These are phyloP conservation scores for Lymantria dispar DNA, from an alignment of 2,888 invertebrate genomes.

Conservation along the genomic window DNA sequence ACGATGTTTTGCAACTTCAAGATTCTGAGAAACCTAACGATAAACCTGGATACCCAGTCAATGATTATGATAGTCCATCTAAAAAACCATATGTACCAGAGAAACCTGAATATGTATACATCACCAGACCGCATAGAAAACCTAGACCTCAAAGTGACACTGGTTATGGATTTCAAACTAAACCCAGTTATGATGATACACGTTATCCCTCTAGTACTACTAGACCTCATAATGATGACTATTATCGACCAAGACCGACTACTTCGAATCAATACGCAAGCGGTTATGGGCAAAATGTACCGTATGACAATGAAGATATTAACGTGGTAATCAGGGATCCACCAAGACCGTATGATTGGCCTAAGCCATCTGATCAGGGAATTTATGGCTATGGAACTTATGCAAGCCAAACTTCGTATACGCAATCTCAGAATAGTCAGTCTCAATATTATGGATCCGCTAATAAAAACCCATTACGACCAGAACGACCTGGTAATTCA, in stretches of 20 bases:
- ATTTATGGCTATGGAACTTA: conserved; percentile 51
- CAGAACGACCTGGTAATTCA: neutral
- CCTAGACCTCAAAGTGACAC: conserved; percentile 42
- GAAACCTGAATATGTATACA: conserved; percentile 61
- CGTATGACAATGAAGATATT: conserved; percentile 57
- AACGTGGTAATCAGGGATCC: conserved; percentile 69
- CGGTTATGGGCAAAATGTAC: conserved; percentile 59
- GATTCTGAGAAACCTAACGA: conserved; percentile 24
- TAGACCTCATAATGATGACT: conserved; percentile 39
- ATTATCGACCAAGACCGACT: conserved; percentile 24
- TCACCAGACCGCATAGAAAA: conserved; percentile 51
- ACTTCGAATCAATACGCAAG: conserved; percentile 10
- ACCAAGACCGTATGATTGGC: conserved; percentile 56
- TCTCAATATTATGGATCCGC: conserved; percentile 20
- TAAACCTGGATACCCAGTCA: conserved; percentile 38
- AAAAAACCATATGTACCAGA: conserved; percentile 45
- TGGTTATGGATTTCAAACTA: conserved; percentile 10
- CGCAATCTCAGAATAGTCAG: conserved; percentile 38
- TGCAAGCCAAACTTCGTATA: conserved; percentile 46
- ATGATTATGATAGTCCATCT: conserved; percentile 25
- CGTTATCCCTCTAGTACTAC: conserved; percentile 39
- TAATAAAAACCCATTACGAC: conserved; percentile 1
- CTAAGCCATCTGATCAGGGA: conserved; percentile 42
- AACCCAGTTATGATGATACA: conserved; percentile 26
- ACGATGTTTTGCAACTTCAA: conserved; percentile 60